Base-by-base conservation (phyloP, 2,113 vertebrate species). In the Epinephelus fuscoguttatus region DNA sequence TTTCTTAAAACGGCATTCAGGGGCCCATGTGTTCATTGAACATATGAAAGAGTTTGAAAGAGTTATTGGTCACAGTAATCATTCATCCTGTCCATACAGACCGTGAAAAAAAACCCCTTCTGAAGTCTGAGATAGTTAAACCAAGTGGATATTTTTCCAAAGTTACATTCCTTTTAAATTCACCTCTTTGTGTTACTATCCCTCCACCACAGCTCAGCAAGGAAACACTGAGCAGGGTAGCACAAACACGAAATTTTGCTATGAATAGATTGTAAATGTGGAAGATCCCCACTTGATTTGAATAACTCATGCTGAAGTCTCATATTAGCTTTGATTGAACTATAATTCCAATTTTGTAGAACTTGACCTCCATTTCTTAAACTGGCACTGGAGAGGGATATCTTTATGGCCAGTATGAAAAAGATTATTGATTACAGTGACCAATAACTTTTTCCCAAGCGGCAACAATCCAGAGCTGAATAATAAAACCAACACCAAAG, bases 11-110 rank as follows among this genome's bases (percentile, higher is more conserved):
- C 52, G 61, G 55, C 8, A 78, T 21, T 66, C 12, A 30, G 25
- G 37, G 52, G 13, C 56, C 4, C 59, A 30, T 45, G 55, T 70
- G 73, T 57, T 70, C 4, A 42, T n/a, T 60, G 27, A 77, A 56
- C 50, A 57, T 40, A 57, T 63, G 27, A 76, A 70, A 70, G 47
- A 25, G 19, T 72, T 52, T 40, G 6, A 68, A 37, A 75, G 33
- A 21, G 33, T 63, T 30, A 55, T 70, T 53, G 27, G 47, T 62
- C 57, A 70, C 21, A 27, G n/a, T 45, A n/a, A 70, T 78, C 11
- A 25, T 50, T 52, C 56, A 37, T 27, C 64, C 4, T 37, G 42
- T 47, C 63, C 64, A 49, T 49, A 33, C 25, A 4, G 19, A 9
- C 15, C 45, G 1, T n/a, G 14, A 45, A 45, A 45, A 45, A 37